Evolutionary conservation across 2,888 invertebrate genomes (phyloP), one percentile per base, ranked within the genome.

Genomic region (Gastrophysa polygoni): DNA sequence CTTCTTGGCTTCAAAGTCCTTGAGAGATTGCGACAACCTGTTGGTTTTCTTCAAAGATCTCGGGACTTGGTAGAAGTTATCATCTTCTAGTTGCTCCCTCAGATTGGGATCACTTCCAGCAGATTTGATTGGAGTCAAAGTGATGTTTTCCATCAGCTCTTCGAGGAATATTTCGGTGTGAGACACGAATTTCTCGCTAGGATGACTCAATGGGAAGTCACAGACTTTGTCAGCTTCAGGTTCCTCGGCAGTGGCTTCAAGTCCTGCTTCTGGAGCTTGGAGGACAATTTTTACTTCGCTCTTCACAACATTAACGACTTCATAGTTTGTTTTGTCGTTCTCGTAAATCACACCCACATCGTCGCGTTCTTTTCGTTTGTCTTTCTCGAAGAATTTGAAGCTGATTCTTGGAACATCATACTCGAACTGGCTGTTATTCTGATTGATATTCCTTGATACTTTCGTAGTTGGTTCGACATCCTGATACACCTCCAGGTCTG

Each of bases 391-490:
- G 72, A 81, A 82, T 51, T 78, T 79, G 63, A 82, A 82, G 63
- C 80, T 79, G 43, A 82, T 82, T 61, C 75, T 79, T 5, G 82
- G 82, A 16, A 82, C 81, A 56, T 81, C 82, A 60, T 79, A 80
- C 56, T 78, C 77, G 55, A 72, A 78, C 56, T 74, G 60, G 44
- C 75, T 70, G 51, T 73, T 75, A 50, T 69, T 71, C 47, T 67
- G 67, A 46, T 70, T 68, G 18, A 73, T 66, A 59, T 73, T 72
- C 48, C 67, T 70, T 1, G 59, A 67, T 44, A 63, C 62, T 10
- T 61, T 21, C n/a, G 63, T 63, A 1, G 54, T 56, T 21, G 54
- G 43, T 18, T 70, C 69, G 2, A 73, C 69, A 57, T 75, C 75
- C 11, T 66, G 65, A 58, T 75, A 77, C 2, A 71, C 43, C 43